These are phyloP conservation scores for Andrena flavipes DNA, from an alignment of 2,888 invertebrate genomes.

Conservation along the genomic window DNA sequence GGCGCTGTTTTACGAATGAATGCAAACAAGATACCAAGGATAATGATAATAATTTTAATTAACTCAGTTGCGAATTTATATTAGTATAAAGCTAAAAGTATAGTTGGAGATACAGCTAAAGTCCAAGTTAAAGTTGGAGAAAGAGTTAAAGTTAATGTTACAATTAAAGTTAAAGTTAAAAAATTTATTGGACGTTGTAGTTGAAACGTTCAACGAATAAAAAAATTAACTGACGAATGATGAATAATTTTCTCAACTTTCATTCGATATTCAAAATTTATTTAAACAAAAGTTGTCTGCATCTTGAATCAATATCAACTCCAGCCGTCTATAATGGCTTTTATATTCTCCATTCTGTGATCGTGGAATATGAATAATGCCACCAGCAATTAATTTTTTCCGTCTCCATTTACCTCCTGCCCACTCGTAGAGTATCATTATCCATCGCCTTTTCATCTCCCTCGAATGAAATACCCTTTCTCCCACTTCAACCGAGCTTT, in stretches of 20 bases:
- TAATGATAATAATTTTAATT: background rate
- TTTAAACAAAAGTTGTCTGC: no score
- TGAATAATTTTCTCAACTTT: no score
- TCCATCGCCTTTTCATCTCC: constrained; percentile 29
- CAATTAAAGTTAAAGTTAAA: no score
- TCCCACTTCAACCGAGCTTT: constrained; percentile 39
- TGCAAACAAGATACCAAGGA: background rate
- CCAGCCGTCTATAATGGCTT: constrained; percentile 35
- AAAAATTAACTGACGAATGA: no score
- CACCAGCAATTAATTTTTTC: constrained; percentile 47
- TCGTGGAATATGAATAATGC: constrained; percentile 40
- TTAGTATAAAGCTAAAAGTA: no score
- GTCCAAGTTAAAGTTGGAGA: no score
- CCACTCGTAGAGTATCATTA: constrained; percentile 42
- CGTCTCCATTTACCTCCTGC: background rate
- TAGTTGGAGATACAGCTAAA: no score
- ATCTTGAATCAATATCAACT: background rate
- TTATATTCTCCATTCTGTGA: constrained; percentile 34
- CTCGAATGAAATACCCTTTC: constrained; percentile 54
- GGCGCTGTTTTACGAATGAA: background rate
- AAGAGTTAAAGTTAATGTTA: no score
- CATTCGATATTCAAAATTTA: no score
- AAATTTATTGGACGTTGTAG: no score
- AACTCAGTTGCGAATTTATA: background rate
- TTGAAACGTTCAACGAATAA: no score